Evolutionary conservation across 2,797 vertebrate species (phyloP).

Genomic region (Spinibarbus caldwelli): DNA sequence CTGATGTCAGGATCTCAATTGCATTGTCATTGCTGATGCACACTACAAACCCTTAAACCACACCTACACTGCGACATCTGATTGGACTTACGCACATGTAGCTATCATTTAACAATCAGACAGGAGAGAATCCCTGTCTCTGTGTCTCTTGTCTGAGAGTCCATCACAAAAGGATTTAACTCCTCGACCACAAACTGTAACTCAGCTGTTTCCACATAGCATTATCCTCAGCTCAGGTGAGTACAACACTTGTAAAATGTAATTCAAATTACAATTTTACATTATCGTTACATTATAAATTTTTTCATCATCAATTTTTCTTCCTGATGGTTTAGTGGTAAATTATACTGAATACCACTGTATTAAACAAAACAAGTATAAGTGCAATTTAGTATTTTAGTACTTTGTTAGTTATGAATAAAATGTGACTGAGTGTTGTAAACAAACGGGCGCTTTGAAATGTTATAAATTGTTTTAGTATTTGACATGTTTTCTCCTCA

Average conservation of each 20-base stretch:
- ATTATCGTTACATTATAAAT: too few species aligned
- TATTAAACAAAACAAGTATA: background rate
- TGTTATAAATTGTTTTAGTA: background rate
- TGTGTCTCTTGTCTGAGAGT: conserved; percentile 47
- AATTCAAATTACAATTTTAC: background rate
- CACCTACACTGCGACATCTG: conserved; percentile 77
- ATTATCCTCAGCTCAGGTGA: conserved; percentile 47
- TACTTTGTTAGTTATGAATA: background rate
- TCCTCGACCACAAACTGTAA: conserved; percentile 21
- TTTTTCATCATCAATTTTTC: too few species aligned
- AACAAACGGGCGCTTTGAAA: background rate
- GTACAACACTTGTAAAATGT: conserved; percentile 10
- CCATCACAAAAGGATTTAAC: conserved; percentile 34
- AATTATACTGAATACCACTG: background rate
- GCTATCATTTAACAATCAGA: conserved; percentile 74
- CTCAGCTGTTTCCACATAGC: conserved; percentile 7
- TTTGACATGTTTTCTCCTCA: conserved; percentile 53
- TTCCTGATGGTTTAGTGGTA: too few species aligned
- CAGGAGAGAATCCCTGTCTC: conserved; percentile 58
- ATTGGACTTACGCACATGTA: conserved; percentile 80
- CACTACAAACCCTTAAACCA: conserved; percentile 66
- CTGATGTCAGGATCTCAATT: conserved; percentile 59
- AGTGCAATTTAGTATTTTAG: background rate
- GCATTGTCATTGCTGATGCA: conserved; percentile 48
- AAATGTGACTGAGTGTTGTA: background rate